Evolutionary conservation across 2,113 vertebrate species (phyloP), one percentile per base, ranked within the genome.

Genomic region (Colaptes auratus): DNA sequence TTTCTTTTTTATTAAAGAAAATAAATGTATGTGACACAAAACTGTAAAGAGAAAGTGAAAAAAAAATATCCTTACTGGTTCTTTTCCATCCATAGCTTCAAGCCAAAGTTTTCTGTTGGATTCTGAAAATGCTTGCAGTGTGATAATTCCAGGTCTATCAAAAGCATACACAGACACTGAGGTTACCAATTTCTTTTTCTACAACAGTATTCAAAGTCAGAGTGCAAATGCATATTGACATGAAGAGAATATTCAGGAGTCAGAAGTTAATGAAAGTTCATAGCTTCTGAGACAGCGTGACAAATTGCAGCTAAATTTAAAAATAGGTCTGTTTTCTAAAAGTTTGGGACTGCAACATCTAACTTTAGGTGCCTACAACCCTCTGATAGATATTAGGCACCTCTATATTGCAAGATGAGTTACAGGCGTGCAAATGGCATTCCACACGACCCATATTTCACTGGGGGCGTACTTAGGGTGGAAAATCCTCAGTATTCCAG

Each of bases 71-170:
- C 98, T 97, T 98, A 99, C 99, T 90, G 99, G 99, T 96, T 99
- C 99, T 82, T 99, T 99, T 76, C 99, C 99, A 93, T 99, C 99
- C 99, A 99, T 99, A 89, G 99, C 99, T 97, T 99, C 99, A 1
- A 99, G 98, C 99, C 99, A 99, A 72, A 99, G 98, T 85, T 99
- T 98, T 88, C 99, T 97, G 96, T 99, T 99, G 66, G 98, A 98
- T 97, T 99, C 99, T 23, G 99, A 99, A 97, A 99, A 98, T 13
- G 99, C 99, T 95, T 99, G 99, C 30, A 99, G 96, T 4, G 99
- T 99, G 94, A 99, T 98, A 86, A 99, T 98, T 44, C 99, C 98
- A 81, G 99, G 98, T 95, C 99, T 99, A 96, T 64, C 9, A 88
- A 94, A 96, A 97, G 94, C 69, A 95, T 33, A 84, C 6, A 69